Conservation (phyloP, 2,888 invertebrate species). For the Griposia aprilina region DNA sequence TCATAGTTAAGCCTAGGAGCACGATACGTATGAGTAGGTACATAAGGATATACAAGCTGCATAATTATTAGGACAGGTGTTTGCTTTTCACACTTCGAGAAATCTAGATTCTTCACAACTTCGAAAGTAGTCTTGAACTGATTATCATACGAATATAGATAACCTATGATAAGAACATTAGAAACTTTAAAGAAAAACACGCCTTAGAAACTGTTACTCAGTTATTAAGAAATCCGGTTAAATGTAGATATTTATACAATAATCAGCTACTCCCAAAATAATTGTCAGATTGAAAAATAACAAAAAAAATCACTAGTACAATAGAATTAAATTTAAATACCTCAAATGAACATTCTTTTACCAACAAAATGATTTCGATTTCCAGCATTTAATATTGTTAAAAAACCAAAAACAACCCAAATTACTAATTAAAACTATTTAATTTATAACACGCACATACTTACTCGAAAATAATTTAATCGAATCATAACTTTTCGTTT, state of each 20-base stretch:
- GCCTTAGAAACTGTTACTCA: too few relatives aligned
- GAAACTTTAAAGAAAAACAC: neutral
- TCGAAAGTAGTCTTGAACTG: constrained; percentile 2
- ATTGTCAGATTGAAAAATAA: neutral
- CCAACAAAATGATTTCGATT: neutral
- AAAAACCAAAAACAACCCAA: too few relatives aligned
- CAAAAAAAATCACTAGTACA: neutral
- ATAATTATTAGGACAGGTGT: neutral
- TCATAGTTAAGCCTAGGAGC: neutral
- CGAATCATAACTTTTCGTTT: constrained; percentile 2
- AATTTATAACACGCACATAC: neutral
- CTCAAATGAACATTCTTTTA: neutral
- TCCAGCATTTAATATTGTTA: too few relatives aligned
- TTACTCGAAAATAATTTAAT: neutral
- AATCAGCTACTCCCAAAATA: neutral
- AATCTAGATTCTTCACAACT: neutral
- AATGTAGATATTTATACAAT: neutral
- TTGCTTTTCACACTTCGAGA: neutral
- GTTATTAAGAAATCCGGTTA: neutral
- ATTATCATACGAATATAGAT: neutral
- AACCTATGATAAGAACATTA: neutral
- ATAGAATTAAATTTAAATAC: neutral
- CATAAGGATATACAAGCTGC: neutral
- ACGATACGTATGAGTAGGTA: neutral
- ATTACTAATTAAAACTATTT: neutral